phyloP scores from a whole-genome alignment of 2,888 invertebrate genomes.

The Cecidostiba fungosa region DNA sequence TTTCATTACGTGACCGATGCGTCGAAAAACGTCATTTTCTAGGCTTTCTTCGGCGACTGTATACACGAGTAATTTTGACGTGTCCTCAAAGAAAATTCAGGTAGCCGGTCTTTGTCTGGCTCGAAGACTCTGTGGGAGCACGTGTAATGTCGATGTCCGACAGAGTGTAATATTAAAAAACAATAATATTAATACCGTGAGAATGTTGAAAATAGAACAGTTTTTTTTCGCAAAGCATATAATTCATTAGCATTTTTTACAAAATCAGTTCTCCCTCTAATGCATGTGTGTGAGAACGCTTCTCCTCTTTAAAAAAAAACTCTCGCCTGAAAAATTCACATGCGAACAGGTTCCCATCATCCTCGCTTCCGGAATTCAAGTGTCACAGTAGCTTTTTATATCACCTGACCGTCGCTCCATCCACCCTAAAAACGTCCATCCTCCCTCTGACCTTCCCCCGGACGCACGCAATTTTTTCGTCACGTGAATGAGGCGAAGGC shows the following conservation, averaged over 20 bases:
- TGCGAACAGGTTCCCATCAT: conserved; percentile 43
- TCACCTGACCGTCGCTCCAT: conserved; percentile 43
- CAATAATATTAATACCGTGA: background rate
- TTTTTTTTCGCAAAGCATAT: background rate
- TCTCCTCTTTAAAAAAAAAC: background rate
- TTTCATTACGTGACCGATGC: conserved; percentile 49
- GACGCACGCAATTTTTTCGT: conserved; percentile 42
- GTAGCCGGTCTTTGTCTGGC: conserved; percentile 28
- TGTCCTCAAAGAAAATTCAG: conserved; percentile 12
- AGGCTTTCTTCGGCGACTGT: conserved; percentile 1
- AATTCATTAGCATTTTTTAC: background rate
- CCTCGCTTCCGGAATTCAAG: conserved; percentile 39
- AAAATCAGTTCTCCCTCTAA: background rate
- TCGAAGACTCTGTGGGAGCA: background rate
- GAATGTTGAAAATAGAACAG: background rate
- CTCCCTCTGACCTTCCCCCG: conserved; percentile 42
- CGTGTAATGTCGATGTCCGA: background rate
- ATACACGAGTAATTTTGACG: conserved; percentile 26
- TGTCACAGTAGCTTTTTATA: conserved; percentile 47
- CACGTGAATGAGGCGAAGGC: background rate
- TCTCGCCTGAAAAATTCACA: conserved; percentile 26
- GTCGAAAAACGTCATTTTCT: conserved; percentile 26
- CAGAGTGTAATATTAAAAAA: background rate
- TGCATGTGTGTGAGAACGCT: background rate
- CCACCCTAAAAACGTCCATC: background rate